Percentiles rank a stretch among this genome's conserved stretches.
Evolutionary conservation across 2,113 vertebrate genomes (phyloP).

Genomic region (Salvelinus sp.): DNA sequence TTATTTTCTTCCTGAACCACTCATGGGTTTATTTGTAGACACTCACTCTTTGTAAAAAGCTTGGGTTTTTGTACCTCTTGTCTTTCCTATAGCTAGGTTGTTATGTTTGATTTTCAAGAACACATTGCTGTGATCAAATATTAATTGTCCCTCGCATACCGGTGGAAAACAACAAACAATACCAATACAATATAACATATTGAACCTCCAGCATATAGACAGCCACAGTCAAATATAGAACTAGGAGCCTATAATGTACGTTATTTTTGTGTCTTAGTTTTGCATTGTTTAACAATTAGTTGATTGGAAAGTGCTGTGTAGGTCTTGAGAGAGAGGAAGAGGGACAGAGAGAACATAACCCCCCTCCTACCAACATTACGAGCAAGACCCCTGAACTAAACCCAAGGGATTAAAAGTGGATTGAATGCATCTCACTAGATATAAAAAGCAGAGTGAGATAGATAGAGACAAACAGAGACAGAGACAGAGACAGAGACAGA

Average conservation of each 20-base stretch:
- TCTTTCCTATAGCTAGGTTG: slow-evolving; percentile 1
- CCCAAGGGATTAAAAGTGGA: slow-evolving; percentile 68
- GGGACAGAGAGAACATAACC: slow-evolving; percentile 43
- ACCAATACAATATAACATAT: too few species aligned
- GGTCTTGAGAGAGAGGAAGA: slow-evolving; percentile 29
- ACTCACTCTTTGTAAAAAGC: neutral
- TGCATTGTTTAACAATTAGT: neutral
- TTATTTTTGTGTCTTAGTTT: neutral
- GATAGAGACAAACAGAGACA: slow-evolving; percentile 11
- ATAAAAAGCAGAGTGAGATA: slow-evolving; percentile 40
- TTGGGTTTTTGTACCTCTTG: neutral
- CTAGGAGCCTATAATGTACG: neutral
- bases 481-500: neutral
- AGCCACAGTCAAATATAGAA: neutral
- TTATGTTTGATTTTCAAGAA: slow-evolving; percentile 43
- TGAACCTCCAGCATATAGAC: slow-evolving; percentile 1
- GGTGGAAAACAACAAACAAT: neutral
- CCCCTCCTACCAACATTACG: slow-evolving; percentile 59
- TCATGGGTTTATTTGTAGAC: neutral
- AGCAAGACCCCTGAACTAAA: slow-evolving; percentile 67
- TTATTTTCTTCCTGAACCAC: neutral
- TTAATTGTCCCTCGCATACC: slow-evolving; percentile 14
- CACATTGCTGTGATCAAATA: slow-evolving; percentile 36
- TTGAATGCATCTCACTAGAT: slow-evolving; percentile 66
- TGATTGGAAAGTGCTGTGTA: neutral